Evolutionary conservation across 2,888 invertebrate species (phyloP).

Genomic region (Monochamus alternatus): DNA sequence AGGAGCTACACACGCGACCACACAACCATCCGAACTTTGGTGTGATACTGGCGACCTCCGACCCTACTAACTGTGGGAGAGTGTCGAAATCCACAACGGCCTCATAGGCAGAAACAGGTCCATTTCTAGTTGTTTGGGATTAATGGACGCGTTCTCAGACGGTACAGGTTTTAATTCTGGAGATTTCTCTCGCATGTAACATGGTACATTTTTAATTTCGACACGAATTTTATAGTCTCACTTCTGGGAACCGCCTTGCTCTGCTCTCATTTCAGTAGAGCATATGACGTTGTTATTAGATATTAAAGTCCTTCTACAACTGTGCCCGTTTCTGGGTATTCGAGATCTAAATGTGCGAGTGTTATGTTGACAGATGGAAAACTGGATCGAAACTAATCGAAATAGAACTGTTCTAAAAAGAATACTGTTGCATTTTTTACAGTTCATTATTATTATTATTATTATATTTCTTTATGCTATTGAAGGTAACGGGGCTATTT

Average conservation of each 20-base stretch:
- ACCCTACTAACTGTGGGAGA: constrained; percentile 64
- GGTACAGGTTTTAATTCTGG: constrained; percentile 37
- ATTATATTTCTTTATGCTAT: no score
- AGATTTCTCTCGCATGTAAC: constrained; percentile 46
- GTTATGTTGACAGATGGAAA: no score
- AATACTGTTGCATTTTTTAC: no score
- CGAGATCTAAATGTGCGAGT: no score
- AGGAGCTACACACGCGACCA: constrained; percentile 49
- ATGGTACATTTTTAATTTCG: constrained; percentile 47
- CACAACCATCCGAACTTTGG: constrained; percentile 55
- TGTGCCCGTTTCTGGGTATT: no score
- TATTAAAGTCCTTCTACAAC: constrained; percentile 3
- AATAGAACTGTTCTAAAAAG: no score
- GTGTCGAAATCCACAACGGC: constrained; percentile 39
- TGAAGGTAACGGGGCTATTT: no score
- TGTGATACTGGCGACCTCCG: constrained; percentile 53
- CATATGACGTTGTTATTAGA: constrained; percentile 5
- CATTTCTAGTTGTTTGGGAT: constrained; percentile 41
- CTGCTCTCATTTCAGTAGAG: constrained; percentile 30
- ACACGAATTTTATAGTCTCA: constrained; percentile 43
- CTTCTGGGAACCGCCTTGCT: constrained; percentile 39
- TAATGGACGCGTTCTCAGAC: constrained; percentile 30
- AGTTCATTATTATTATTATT: no score
- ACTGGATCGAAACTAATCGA: no score
- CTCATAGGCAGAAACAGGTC: constrained; percentile 49